Conservation (phyloP, 2,113 vertebrate genomes). For the Galeopterus variegatus region DNA sequence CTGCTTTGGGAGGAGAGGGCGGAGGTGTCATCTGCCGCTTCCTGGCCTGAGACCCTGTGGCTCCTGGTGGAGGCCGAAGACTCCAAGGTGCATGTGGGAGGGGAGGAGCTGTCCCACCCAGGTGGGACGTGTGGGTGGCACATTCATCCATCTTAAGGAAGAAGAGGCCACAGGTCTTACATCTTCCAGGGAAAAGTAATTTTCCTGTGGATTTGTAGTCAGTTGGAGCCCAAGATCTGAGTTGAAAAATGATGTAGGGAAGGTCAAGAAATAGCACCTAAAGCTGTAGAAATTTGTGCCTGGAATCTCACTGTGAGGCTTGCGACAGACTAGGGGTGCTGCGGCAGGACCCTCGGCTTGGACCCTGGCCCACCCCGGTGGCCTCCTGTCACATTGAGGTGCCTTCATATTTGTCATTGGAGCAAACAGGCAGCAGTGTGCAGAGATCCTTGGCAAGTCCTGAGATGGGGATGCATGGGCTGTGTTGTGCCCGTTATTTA, state of each 20-base stretch:
- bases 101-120: neutral
- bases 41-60: neutral
- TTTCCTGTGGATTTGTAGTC: neutral
- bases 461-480: neutral
- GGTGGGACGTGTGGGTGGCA: no score
- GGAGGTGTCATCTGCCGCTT: neutral
- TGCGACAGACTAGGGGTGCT: rapidly evolving
- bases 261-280: neutral
- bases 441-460: neutral
- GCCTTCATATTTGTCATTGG: neutral
- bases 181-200: neutral
- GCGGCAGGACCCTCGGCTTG: neutral
- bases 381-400: neutral
- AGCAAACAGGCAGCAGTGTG: neutral
- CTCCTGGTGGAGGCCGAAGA: neutral
- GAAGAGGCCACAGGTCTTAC: neutral
- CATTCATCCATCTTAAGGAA: rapidly evolving
- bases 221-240: neutral
- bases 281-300: rapidly evolving
- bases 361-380: neutral
- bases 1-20: neutral
- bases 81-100: neutral
- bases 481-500: rapidly evolving
- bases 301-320: neutral
- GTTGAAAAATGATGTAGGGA: neutral